A percentile compares a stretch with the other conserved stretches of the same genome.
Conservation (phyloP, 2,797 vertebrate species). For the Parotocinclus haroldoi region DNA sequence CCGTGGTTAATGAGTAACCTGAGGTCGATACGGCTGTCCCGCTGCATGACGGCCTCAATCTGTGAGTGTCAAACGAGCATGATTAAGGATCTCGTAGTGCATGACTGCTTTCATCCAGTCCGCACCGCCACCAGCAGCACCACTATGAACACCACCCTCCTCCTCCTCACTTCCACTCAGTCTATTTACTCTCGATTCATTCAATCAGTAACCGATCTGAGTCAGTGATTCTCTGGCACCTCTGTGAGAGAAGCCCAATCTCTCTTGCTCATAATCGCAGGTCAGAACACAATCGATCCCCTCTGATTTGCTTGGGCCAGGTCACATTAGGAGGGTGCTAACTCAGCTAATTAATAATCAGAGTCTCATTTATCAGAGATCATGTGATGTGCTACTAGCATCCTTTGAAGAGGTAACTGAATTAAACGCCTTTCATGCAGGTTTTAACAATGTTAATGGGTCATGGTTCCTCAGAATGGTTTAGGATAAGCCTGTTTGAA, state of each 20-base stretch:
- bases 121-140: slow-evolving; percentile 51
- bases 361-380: too few relatives aligned
- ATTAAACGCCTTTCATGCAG: too few relatives aligned
- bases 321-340: too few relatives aligned
- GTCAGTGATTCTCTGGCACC: slow-evolving; percentile 53
- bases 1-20: slow-evolving; percentile 74
- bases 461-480: too few relatives aligned
- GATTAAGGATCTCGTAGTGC: slow-evolving; percentile 77
- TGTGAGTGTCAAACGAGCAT: slow-evolving; percentile 75
- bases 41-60: slow-evolving; percentile 72
- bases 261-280: too few relatives aligned
- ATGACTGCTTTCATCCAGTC: slow-evolving; percentile 66
- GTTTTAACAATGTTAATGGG: too few relatives aligned
- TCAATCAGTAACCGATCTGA: slow-evolving; percentile 75
- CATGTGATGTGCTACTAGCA: too few relatives aligned
- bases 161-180: slow-evolving; percentile 38
- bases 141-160: slow-evolving; percentile 46
- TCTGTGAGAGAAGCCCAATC: slow-evolving; percentile 11
- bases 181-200: slow-evolving; percentile 64
- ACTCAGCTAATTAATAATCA: too few relatives aligned
- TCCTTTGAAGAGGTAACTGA: too few relatives aligned
- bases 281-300: too few relatives aligned
- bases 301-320: too few relatives aligned
- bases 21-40: slow-evolving; percentile 70
- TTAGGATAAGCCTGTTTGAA: too few relatives aligned